Evolutionary conservation across 2,113 vertebrate genomes (phyloP), one percentile per base, ranked within the genome.

Genomic region (Campylorhamphus procurvoides): DNA sequence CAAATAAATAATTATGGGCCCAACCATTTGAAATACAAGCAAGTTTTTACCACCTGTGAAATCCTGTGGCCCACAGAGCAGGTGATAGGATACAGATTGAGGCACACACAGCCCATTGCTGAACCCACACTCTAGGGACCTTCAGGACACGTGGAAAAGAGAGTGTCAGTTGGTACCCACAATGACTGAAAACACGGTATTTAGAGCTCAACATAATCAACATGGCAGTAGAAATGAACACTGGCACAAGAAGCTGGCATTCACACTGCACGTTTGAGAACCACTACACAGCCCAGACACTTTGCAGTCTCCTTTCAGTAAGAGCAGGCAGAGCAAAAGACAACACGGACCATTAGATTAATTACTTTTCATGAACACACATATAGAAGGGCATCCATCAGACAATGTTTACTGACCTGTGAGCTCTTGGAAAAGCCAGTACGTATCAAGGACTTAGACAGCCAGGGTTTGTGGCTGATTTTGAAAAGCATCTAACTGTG

Each of bases 351-450:
- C 85, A 94, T 88, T 73, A 93, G 79, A 53, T 83, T 66, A 83
- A 92, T 58, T 67, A 86, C 46, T 62, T 71, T 78, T 42, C 83
- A 94, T 6, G 42, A 84, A 66, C 58, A 88, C 58, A 24, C 50
- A 69, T 6, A 84, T 0, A 84, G 68, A 84, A 4, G 28, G 79
- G 49, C 49, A 84, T 39, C 87, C 87, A 93, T 96, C 95, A 93
- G 78, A 87, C 76, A 92, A 92, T 72, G 89, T 88, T 94, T 90
- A 90, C 68, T 89, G 91, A 96, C 91, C 91, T 92, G 76, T 66
- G 89, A 92, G 92, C 90, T 67, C 92, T 67, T 39, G 16, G 62
- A 80, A 94, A 95, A 95, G 89, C 46, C 88, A 91, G 67, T 84
- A 55, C 24, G 2, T 31, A 85, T 31, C 79, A 84, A 64, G 72